Evolutionary conservation across 1,140 invertebrate genomes (phyloP).

Genomic region (Cotesia vestalis): DNA sequence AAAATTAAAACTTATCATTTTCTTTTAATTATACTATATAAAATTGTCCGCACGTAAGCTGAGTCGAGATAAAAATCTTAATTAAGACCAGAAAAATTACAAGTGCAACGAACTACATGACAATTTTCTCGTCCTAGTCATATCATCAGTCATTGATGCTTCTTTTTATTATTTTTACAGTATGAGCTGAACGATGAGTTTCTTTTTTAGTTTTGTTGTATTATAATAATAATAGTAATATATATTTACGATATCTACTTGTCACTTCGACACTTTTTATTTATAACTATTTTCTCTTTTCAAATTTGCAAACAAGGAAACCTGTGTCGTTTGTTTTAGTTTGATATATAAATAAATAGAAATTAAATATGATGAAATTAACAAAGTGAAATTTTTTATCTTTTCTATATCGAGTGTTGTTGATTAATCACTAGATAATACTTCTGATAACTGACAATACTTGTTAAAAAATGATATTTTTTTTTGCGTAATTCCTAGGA

Average conservation of each 20-base stretch:
- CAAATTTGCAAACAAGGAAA: constrained; percentile 20
- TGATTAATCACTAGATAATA: background rate
- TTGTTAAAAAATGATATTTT: background rate
- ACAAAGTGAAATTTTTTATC: too few species aligned
- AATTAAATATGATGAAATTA: background rate
- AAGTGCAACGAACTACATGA: constrained; percentile 19
- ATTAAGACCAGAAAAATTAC: constrained; percentile 19
- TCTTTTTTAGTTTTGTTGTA: too few species aligned
- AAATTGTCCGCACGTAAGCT: background rate
- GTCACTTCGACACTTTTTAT: background rate
- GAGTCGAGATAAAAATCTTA: constrained; percentile 1
- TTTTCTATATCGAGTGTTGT: background rate
- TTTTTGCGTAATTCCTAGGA: background rate
- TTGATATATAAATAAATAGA: background rate
- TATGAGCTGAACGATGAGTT: background rate
- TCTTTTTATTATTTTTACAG: background rate
- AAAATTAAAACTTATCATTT: background rate
- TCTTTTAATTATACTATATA: too few species aligned
- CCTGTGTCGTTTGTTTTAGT: background rate
- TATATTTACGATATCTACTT: constrained; percentile 6
- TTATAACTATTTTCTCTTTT: constrained; percentile 30
- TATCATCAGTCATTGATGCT: background rate
- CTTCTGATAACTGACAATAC: background rate
- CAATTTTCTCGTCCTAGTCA: constrained; percentile 6
- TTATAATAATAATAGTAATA: background rate